Evolutionary conservation across 2,113 vertebrate species (phyloP).

Genomic region (Madoqua kirkii): DNA sequence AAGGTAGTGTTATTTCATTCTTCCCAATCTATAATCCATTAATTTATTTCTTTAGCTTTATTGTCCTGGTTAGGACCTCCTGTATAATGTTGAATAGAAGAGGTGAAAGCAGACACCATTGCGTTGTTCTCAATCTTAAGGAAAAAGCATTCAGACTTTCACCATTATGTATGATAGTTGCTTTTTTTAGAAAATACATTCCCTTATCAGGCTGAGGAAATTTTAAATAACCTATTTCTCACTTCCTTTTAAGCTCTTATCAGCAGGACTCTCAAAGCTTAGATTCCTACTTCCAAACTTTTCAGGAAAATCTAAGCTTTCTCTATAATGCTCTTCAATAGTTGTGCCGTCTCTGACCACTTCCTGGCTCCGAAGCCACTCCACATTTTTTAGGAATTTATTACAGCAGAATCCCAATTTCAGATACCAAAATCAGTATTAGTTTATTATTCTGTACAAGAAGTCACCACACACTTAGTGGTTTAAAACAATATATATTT

Average conservation of each 20-base stretch:
- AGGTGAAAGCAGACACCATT: background rate
- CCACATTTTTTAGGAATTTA: background rate
- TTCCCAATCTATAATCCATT: background rate
- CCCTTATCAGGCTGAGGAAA: background rate
- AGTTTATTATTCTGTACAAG: background rate
- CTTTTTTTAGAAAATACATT: background rate
- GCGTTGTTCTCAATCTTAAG: background rate
- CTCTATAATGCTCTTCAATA: background rate
- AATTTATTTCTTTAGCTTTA: background rate
- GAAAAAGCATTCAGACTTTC: background rate
- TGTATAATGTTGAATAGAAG: background rate
- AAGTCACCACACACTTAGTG: background rate
- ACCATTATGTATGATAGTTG: background rate
- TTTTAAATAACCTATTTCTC: background rate
- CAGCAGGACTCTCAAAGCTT: background rate
- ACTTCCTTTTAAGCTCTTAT: background rate
- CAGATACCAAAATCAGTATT: background rate
- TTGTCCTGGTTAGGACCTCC: background rate
- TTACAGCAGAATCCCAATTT: background rate
- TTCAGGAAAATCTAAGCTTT: background rate
- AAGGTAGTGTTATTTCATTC: background rate
- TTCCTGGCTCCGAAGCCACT: background rate
- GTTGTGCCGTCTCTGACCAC: background rate
- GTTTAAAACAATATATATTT: background rate
- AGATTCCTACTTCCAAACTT: background rate